These are phyloP conservation scores for Cliona cf. orientalis DNA, from an alignment of 37 sponge, comb jelly and placozoan genomes.

Conservation along the genomic window DNA sequence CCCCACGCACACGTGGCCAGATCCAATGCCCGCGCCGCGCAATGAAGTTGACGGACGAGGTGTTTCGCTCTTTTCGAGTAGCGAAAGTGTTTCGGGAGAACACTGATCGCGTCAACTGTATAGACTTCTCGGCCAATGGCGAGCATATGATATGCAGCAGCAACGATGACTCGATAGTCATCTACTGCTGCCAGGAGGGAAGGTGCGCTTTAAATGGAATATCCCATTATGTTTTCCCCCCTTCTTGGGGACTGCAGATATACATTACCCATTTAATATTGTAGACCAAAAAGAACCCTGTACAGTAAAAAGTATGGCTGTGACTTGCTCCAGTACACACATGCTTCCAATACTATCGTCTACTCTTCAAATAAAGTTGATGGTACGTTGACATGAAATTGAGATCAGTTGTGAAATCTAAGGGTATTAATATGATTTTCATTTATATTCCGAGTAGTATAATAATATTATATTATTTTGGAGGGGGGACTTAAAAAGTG, in stretches of 20 bases:
- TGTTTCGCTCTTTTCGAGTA: slow-evolving; percentile 85
- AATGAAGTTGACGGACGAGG: slow-evolving; percentile 94
- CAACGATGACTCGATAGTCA: slow-evolving; percentile 94
- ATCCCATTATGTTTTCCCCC: not conserved
- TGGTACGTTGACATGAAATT: slow-evolving; percentile 30
- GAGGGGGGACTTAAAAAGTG: too few species aligned
- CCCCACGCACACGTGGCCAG: not conserved
- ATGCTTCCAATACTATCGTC: slow-evolving; percentile 95
- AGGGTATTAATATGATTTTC: not conserved
- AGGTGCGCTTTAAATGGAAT: slow-evolving; percentile 62
- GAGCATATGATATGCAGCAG: slow-evolving; percentile 95
- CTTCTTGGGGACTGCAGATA: not conserved
- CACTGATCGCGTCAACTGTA: slow-evolving; percentile 85
- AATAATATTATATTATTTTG: too few species aligned
- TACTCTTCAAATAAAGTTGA: slow-evolving; percentile 95
- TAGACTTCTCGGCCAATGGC: slow-evolving; percentile 91
- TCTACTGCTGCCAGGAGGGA: slow-evolving; percentile 97
- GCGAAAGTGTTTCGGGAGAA: slow-evolving; percentile 99
- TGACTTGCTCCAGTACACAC: slow-evolving; percentile 94
- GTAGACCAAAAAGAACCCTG: slow-evolving; percentile 89
- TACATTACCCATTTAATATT: not conserved
- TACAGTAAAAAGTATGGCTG: slow-evolving; percentile 98
- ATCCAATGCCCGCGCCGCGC: not conserved
- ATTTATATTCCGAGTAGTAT: too few species aligned
- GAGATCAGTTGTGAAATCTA: not conserved